Evolutionary conservation across 2,888 invertebrate species (phyloP).

Genomic region (Cephus sareptanus): DNA sequence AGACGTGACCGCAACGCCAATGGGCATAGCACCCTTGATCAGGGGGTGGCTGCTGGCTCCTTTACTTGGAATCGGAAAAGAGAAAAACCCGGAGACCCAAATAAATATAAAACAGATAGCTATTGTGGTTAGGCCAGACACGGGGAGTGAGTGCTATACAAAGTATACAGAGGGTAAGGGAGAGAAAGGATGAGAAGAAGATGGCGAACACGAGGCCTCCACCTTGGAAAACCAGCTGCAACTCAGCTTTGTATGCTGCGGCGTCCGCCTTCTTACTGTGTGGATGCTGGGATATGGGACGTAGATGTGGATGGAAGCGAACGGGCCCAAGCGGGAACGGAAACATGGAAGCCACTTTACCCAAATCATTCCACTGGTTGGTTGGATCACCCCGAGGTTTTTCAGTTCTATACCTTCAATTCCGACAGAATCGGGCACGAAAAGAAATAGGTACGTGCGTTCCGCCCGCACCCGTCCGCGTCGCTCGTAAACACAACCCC

Average conservation of each 20-base stretch:
- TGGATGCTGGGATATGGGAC: background rate
- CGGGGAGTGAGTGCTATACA: background rate
- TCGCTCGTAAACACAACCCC: constrained; percentile 28
- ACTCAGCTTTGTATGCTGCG: constrained; percentile 16
- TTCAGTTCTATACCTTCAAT: background rate
- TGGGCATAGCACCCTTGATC: constrained; percentile 1
- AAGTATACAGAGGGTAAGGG: background rate
- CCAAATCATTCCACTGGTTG: constrained; percentile 24
- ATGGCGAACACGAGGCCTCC: background rate
- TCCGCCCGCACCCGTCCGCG: background rate
- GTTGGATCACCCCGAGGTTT: constrained; percentile 13
- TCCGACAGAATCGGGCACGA: background rate
- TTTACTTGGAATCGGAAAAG: background rate
- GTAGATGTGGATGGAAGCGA: constrained; percentile 6
- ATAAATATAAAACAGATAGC: constrained; percentile 40
- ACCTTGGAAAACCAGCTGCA: background rate
- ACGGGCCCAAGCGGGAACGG: background rate
- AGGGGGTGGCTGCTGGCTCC: background rate
- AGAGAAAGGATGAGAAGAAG: background rate
- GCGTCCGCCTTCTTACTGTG: constrained; percentile 1
- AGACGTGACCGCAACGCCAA: constrained; percentile 59
- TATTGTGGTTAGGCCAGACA: constrained; percentile 29
- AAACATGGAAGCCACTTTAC: constrained; percentile 21
- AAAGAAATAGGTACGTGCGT: constrained; percentile 15
- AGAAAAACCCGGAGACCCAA: constrained; percentile 33